Base-by-base conservation (phyloP, 2,797 vertebrate species). In the Synaphobranchus kaupii region DNA sequence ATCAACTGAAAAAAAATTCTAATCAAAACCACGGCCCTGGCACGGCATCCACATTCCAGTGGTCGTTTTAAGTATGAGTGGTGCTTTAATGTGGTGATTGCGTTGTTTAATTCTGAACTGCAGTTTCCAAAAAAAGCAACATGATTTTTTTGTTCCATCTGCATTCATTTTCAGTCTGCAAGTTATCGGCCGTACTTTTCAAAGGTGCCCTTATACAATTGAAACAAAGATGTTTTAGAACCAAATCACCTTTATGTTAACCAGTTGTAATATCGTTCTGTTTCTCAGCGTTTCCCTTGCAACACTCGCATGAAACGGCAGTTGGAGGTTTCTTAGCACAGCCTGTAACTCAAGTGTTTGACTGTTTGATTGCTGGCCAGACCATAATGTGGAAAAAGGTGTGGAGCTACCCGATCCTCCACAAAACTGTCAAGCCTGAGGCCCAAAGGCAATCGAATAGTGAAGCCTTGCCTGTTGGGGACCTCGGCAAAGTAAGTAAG, bases 41-140 rank as follows among this genome's bases (percentile, higher is more conserved):
- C 95, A 93, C 92, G 90, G 87, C 88, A 90, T 66, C 85, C 56
- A 88, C 95, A 96, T 96, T 94, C 94, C 95, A 85, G 95, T 89
- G 95, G 95, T 95, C 85, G 92, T 91, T 92, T 91, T 90, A 93
- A 94, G 93, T 94, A 95, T 94, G 92, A 89, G 90, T 90, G 90
- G 1, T 39, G 88, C 95, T 96, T 96, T 95, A 95, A 96, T 96
- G 95, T 95, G 95, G 95, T 94, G 94, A 94, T 94, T 95, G 94
- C 94, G 93, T 89, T 93, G 93, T 94, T 95, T 94, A 90, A 94
- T 91, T 92, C 94, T 92, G 91, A 95, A 95, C 93, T 92, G 90
- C 89, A 90, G 91, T 96, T 95, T 96, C 94, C 91, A 92, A 87
- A 88, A 95, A 95, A 95, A 92, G 92, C 92, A 94, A 95, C 90